A percentile compares a stretch with the other conserved stretches of the same genome.
phyloP scores from a whole-genome alignment of 2,113 vertebrate species.

The Phasianus colchicus region DNA sequence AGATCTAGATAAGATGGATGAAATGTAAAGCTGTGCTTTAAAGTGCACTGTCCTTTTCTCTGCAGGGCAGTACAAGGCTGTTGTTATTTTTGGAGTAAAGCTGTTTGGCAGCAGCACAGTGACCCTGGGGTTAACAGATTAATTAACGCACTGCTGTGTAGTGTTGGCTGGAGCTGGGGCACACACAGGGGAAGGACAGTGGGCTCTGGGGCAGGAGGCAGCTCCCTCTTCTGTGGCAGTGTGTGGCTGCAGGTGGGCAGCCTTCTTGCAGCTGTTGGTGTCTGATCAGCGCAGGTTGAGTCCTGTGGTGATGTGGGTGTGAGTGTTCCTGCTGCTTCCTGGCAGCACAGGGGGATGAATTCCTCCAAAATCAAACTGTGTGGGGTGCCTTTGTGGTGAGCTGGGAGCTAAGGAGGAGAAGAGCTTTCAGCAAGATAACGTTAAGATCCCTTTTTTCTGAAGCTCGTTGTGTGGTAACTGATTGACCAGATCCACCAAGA shows the following conservation, averaged over 20 bases:
- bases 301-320: no score
- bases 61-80: neutral
- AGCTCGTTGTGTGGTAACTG: neutral
- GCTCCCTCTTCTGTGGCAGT: no score
- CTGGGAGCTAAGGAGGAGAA: no score
- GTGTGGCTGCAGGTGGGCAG: no score
- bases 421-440: neutral
- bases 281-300: no score
- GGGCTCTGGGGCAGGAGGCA: neutral
- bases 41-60: neutral
- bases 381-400: slow-evolving; percentile 72
- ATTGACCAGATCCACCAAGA: neutral
- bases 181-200: no score
- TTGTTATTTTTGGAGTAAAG: neutral
- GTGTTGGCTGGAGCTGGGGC: no score
- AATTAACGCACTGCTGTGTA: neutral
- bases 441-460: no score
- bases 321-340: no score
- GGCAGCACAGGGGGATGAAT: slow-evolving; percentile 22
- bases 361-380: slow-evolving; percentile 74
- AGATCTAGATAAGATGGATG: neutral
- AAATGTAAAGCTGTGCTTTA: neutral
- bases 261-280: no score
- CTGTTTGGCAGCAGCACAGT: neutral
- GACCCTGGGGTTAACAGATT: neutral